Evolutionary conservation across 2,888 invertebrate genomes (phyloP).

Genomic region (Pristionchus maxplancki): DNA sequence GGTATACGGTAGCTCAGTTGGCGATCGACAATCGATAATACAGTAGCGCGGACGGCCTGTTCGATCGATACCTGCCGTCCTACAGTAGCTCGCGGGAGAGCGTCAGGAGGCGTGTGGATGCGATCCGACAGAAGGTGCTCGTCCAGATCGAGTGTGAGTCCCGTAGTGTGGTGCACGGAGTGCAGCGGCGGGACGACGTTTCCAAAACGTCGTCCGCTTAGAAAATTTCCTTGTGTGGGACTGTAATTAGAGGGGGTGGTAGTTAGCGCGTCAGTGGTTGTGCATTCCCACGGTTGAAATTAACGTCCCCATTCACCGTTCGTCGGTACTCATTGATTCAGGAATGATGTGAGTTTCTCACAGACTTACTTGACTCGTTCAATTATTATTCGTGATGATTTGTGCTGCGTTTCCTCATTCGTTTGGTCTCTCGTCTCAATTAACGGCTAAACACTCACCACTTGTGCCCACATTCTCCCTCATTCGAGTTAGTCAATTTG

Average conservation of each 20-base stretch:
- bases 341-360: not conserved
- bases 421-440: not conserved
- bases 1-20: constrained; percentile 6
- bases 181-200: not conserved
- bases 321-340: not conserved
- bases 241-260: not conserved
- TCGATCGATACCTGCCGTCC: constrained; percentile 48
- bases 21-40: not conserved
- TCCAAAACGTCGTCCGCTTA: not conserved
- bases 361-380: not conserved
- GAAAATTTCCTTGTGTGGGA: not conserved
- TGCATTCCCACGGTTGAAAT: not conserved
- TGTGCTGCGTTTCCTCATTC: not conserved
- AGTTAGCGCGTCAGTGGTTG: not conserved
- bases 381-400: not conserved
- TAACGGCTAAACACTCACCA: constrained; percentile 30
- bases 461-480: not conserved
- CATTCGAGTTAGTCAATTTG: constrained; percentile 1
- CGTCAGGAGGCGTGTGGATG: constrained; percentile 21
- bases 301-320: no score
- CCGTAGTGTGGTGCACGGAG: not conserved
- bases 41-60: constrained; percentile 43
- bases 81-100: constrained; percentile 11
- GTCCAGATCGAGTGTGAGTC: constrained; percentile 51
- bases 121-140: constrained; percentile 45